Conservation (phyloP, 2,888 invertebrate species). For the Nomada ferruginata region DNA sequence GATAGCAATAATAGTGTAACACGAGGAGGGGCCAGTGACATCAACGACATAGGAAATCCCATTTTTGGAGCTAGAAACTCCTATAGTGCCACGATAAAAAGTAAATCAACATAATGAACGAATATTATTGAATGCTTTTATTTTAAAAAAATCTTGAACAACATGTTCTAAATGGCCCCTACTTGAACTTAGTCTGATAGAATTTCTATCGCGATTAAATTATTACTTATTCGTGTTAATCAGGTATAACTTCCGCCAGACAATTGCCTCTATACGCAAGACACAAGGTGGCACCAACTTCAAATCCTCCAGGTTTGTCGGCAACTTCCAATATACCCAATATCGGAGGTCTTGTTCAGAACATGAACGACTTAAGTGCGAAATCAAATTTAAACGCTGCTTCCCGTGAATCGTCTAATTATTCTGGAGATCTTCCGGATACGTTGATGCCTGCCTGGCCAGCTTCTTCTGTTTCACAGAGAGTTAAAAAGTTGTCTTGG, state of each 20-base stretch:
- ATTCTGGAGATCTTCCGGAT: slow-evolving; percentile 80
- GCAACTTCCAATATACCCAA: slow-evolving; percentile 82
- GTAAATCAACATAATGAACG: slow-evolving; percentile 80
- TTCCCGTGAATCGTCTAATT: slow-evolving; percentile 80
- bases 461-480: slow-evolving; percentile 88
- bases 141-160: too few species aligned
- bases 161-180: too few species aligned
- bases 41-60: slow-evolving; percentile 85
- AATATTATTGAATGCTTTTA: not conserved
- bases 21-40: slow-evolving; percentile 16
- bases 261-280: slow-evolving; percentile 77
- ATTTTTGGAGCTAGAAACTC: slow-evolving; percentile 82
- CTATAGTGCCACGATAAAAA: slow-evolving; percentile 87
- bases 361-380: slow-evolving; percentile 82
- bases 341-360: slow-evolving; percentile 80
- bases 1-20: slow-evolving; percentile 20
- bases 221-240: not conserved
- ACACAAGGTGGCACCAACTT: slow-evolving; percentile 80
- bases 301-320: slow-evolving; percentile 78
- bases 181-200: not conserved
- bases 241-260: slow-evolving; percentile 77
- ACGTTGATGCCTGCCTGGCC: slow-evolving; percentile 87
- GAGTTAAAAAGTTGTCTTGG: slow-evolving; percentile 93
- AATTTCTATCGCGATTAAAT: not conserved
- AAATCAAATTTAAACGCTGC: slow-evolving; percentile 75